phyloP scores from a whole-genome alignment of 2,113 vertebrate species.

The Sinocyclocheilus anshuiensis region DNA sequence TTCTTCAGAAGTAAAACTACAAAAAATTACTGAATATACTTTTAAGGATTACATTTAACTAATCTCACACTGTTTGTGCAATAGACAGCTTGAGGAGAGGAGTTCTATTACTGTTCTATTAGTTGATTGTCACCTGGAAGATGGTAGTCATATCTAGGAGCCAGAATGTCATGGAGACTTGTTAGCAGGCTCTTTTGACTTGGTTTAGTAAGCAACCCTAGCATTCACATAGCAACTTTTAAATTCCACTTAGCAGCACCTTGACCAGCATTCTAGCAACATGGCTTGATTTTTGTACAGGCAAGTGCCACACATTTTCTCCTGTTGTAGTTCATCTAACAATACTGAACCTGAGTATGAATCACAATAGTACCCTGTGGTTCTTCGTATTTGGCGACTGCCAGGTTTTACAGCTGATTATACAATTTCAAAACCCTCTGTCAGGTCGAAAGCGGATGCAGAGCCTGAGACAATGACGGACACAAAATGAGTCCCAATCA shows the following conservation, averaged over 20 bases:
- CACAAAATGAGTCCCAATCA: constrained; percentile 30
- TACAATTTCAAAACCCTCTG: constrained; percentile 25
- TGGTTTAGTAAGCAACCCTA: background rate
- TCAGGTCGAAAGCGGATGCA: background rate
- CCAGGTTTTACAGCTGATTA: constrained; percentile 26
- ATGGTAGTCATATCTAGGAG: background rate
- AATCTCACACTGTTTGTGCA: background rate
- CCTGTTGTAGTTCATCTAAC: background rate
- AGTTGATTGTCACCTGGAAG: background rate
- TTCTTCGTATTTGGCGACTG: constrained; percentile 4
- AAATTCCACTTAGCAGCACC: background rate
- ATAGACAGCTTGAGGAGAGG: background rate
- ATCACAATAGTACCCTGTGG: constrained; percentile 26
- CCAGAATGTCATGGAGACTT: background rate
- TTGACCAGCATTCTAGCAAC: background rate
- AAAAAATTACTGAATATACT: background rate
- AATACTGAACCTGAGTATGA: constrained; percentile 26
- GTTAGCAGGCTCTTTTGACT: background rate
- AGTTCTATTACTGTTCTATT: background rate
- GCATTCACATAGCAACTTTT: background rate
- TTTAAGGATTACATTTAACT: background rate
- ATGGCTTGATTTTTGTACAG: background rate
- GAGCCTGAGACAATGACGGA: constrained; percentile 33
- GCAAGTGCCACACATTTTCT: background rate
- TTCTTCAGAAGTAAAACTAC: background rate